phyloP scores from a whole-genome alignment of 1,140 invertebrate species.

The Drosophila asahinai region DNA sequence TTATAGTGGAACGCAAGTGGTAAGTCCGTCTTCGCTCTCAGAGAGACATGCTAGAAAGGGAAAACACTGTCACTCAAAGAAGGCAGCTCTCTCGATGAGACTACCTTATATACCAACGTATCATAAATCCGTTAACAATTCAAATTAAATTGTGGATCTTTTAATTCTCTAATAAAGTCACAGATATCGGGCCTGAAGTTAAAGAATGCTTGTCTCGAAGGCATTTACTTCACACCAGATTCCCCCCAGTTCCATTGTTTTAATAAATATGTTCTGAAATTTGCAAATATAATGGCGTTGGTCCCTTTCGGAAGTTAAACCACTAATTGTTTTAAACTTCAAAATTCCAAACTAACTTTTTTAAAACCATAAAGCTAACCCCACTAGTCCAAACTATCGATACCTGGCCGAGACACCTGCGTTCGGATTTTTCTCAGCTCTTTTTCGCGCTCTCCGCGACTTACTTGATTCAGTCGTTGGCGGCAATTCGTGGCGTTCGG shows the following conservation, averaged over 20 bases:
- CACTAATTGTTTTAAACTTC: too few species aligned
- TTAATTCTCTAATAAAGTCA: too few species aligned
- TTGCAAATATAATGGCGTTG: too few species aligned
- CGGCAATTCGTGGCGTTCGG: conserved; percentile 48
- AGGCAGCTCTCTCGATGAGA: too few species aligned
- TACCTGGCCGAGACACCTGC: conserved; percentile 11
- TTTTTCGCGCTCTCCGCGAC: conserved; percentile 9
- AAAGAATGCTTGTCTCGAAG: background rate
- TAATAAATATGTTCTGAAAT: background rate
- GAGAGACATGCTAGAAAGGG: too few species aligned
- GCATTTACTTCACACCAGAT: too few species aligned
- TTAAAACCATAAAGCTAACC: conserved; percentile 1
- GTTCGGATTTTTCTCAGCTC: background rate
- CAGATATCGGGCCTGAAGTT: background rate
- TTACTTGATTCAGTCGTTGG: conserved; percentile 45
- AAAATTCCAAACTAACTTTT: background rate
- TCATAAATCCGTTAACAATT: too few species aligned
- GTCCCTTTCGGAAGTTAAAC: background rate
- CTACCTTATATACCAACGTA: too few species aligned
- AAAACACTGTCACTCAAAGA: too few species aligned
- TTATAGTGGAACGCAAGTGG: too few species aligned
- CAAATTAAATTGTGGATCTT: too few species aligned
- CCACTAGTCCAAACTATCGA: conserved; percentile 7
- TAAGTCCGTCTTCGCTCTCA: too few species aligned
- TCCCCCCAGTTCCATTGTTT: background rate